These are phyloP conservation scores for Kryptolebias ocellatus DNA, from an alignment of 2,797 vertebrate genomes.

Conservation along the genomic window DNA sequence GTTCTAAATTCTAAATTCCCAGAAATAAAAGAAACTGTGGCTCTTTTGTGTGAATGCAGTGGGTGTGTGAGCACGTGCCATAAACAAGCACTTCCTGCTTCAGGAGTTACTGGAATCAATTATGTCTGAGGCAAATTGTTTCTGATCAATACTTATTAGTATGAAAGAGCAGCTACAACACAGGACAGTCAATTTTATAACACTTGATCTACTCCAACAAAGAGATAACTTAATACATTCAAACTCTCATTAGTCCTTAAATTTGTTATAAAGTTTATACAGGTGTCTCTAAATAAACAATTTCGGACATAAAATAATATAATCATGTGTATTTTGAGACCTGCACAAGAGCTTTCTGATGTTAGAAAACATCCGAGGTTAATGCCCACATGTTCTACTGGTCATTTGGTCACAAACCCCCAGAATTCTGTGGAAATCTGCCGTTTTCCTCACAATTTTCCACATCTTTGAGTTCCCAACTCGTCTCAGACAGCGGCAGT, in stretches of 20 bases:
- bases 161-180: neutral
- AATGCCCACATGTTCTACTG: no score
- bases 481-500: no score
- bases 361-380: no score
- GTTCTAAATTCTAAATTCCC: constrained; percentile 11
- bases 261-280: neutral
- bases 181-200: neutral
- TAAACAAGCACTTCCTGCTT: constrained; percentile 41
- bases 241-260: neutral
- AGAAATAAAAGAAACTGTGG: constrained; percentile 13
- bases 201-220: neutral
- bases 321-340: no score
- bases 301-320: no score
- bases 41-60: neutral
- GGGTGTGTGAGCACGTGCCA: neutral
- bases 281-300: no score
- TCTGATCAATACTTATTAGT: neutral
- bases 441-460: no score
- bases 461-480: no score
- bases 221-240: constrained; percentile 2
- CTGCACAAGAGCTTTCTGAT: no score
- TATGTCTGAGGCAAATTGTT: neutral
- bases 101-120: constrained; percentile 9
- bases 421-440: no score
- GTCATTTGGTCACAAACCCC: no score